Percentiles rank a stretch among this genome's conserved stretches.
phyloP scores from a whole-genome alignment of 2,888 invertebrate genomes.

The Eustalomyia histrio region DNA sequence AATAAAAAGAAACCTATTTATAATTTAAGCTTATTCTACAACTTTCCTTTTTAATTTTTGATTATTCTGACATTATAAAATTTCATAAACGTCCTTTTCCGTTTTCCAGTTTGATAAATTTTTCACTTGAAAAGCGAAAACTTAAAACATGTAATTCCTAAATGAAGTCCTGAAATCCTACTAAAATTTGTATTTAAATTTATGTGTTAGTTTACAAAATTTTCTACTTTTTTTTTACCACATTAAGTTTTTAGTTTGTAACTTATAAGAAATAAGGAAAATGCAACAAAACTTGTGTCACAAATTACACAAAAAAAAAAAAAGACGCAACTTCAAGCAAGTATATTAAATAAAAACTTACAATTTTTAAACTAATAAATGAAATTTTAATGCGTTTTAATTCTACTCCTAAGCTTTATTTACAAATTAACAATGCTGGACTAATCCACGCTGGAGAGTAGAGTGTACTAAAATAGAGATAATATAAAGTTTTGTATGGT shows the following conservation, averaged over 20 bases:
- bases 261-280: constrained; percentile 5
- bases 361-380: background rate
- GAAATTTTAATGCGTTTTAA: background rate
- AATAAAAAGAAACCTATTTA: background rate
- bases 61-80: constrained; percentile 3
- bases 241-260: constrained; percentile 22
- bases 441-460: too few relatives aligned
- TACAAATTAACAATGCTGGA: too few relatives aligned
- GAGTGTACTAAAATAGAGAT: too few relatives aligned
- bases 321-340: background rate
- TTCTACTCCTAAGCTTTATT: background rate
- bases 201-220: background rate
- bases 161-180: constrained; percentile 33
- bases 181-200: constrained; percentile 25
- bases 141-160: constrained; percentile 36
- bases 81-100: constrained; percentile 29
- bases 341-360: background rate
- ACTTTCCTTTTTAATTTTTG: constrained; percentile 27
- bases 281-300: constrained; percentile 2
- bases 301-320: background rate
- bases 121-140: constrained; percentile 17
- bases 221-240: constrained; percentile 17
- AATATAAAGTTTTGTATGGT: too few relatives aligned
- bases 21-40: constrained; percentile 47
- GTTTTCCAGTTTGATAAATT: constrained; percentile 20